Base-by-base conservation (phyloP, 2,797 vertebrate genomes). In the Menidia menidia region DNA sequence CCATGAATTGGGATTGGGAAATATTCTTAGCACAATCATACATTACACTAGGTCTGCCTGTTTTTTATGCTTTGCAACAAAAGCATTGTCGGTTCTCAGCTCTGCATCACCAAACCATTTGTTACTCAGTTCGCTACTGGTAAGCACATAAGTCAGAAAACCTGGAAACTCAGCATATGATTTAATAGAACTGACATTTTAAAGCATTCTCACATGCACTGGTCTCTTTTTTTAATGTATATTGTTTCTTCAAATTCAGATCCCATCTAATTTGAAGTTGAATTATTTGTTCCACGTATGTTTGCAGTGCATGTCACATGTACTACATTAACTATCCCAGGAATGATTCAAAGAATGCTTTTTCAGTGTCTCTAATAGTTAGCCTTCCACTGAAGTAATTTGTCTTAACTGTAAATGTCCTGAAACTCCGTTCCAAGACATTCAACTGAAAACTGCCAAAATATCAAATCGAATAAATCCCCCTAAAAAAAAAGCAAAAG, bases 361-460 rank as follows among this genome's bases (percentile, higher is more conserved):
- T 25, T 25, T 39, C 9, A 39, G 35, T 39, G 9, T 39, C 35
- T 9, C 9, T 10, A 39, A 10, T 39, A 10, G 35, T 13, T 1
- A 13, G 11, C 2, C 19, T 11, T 39, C 7, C 10, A 39, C 2
- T 39, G 4, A 39, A 7, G 30, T 31, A 11, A 44, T 64, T 64
- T 45, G 7, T 42, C 35, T 39, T 39, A 39, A 39, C 35, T 39
- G 35, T 39, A 5, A 7, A 39, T 7, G 7, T 33, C 16, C 33
- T 67, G n/a, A 64, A 41, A 45, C 0, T 19, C 4, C 50, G 30
- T 11, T 52, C 30, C 7, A 31, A 52, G 50, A 42, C 16, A 14
- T 31, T 62, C 48, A 61, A 47, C 11, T 68, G 19, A 47, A 50
- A n/a, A 16, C 11, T 50, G n/a, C 2, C 39, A 41, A 53, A 57